Percentiles rank a stretch among this genome's conserved stretches.
These are phyloP conservation scores for Adoxophyes honmai DNA, from an alignment of 1,140 invertebrate genomes.

Conservation along the genomic window DNA sequence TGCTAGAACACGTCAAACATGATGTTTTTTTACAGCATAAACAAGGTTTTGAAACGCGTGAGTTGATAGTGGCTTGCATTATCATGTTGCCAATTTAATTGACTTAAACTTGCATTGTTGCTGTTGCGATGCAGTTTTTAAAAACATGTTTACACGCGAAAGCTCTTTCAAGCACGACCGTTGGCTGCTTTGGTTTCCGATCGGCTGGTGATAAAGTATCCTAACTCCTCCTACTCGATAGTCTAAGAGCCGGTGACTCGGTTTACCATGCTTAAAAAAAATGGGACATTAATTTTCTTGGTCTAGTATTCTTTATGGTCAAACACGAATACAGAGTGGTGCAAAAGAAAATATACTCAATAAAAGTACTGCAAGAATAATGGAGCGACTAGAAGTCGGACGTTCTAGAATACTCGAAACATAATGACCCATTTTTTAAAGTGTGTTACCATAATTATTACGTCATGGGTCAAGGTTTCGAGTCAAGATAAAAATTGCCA, in stretches of 20 bases:
- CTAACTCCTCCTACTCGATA: neutral
- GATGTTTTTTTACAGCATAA: too few relatives aligned
- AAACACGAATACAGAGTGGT: slow-evolving; percentile 4
- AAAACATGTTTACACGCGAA: slow-evolving; percentile 7
- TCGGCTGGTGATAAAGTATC: slow-evolving; percentile 10
- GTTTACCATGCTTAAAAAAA: too few relatives aligned
- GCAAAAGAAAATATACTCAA: slow-evolving; percentile 11
- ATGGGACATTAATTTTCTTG: too few relatives aligned
- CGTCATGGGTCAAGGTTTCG: too few relatives aligned
- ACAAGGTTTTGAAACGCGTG: too few relatives aligned
- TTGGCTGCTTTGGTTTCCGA: slow-evolving; percentile 13
- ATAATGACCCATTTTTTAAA: too few relatives aligned
- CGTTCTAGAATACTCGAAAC: slow-evolving; percentile 11
- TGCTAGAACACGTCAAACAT: too few relatives aligned
- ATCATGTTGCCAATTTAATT: too few relatives aligned
- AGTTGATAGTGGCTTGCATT: too few relatives aligned
- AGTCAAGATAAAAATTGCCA: too few relatives aligned
- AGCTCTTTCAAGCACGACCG: slow-evolving; percentile 1
- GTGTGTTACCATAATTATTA: too few relatives aligned
- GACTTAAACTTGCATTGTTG: too few relatives aligned
- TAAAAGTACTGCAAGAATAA: slow-evolving; percentile 14
- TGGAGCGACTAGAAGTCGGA: slow-evolving; percentile 3
- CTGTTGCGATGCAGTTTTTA: neutral
- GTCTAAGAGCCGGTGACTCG: neutral
- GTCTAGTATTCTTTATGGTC: slow-evolving; percentile 1